Evolutionary conservation across 2,113 vertebrate species (phyloP), one percentile per base, ranked within the genome.

Genomic region (Calypte anna): DNA sequence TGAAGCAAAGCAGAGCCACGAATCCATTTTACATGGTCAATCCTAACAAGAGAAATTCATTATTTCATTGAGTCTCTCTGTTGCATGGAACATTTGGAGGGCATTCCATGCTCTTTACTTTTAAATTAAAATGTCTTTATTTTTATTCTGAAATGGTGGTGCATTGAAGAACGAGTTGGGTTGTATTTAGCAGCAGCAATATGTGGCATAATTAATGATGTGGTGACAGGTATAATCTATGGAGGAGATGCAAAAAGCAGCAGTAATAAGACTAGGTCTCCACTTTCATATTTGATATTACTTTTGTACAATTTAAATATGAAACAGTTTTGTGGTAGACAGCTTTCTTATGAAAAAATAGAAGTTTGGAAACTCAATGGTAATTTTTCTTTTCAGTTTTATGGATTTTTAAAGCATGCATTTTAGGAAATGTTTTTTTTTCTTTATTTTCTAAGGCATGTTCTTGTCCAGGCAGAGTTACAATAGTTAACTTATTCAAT

Each of bases 51-150:
- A 87, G 53, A 76, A 78, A 91, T 57, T 66, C 40, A 21, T 83
- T 58, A 82, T 70, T 91, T 94, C 63, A 69, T 12, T 44, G 51
- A 68, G 58, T 36, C 22, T 22, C 33, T 82, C 62, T 78, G 59
- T 64, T 55, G 44, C 1, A 0, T 25, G 19, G n/a, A 74, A 53
- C 81, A 63, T 38, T 86, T 79, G 69, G 40, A 82, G 81, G 74
- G 64, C 7, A 31, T 64, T 91, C 30, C 5, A 0, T 88, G 86
- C 44, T 84, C 59, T 84, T 54, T 82, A 46, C 23, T 78, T 93
- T 75, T 61, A 94, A 85, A 88, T 95, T 82, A 66, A 94, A 93
- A 74, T 53, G 10, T 75, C 51, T 96, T 93, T 91, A 74, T 78
- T 76, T 94, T 74, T 82, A 25, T 78, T 78, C 48, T 25, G 31